phyloP scores from a whole-genome alignment of 2,888 invertebrate species.

The Ptilodon capucinus region DNA sequence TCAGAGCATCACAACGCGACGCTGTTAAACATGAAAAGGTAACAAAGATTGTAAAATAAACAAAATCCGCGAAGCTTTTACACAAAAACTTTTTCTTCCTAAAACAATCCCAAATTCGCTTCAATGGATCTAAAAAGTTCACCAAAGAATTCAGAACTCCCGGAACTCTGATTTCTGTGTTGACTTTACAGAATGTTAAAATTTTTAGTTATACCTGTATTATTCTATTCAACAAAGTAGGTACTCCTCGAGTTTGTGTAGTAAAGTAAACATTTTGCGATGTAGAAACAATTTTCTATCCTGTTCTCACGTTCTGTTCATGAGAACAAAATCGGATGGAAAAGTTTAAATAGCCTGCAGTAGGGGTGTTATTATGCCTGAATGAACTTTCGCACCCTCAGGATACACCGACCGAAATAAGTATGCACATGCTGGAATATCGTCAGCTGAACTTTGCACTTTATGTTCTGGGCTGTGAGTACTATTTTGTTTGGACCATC shows the following conservation, averaged over 20 bases:
- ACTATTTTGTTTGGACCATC: conserved; percentile 7
- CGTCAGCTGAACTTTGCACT: conserved; percentile 18
- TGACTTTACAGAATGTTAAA: conserved; percentile 12
- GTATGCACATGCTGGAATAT: conserved; percentile 29
- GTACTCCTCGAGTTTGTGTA: background rate
- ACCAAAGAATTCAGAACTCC: conserved; percentile 7
- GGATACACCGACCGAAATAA: conserved; percentile 50
- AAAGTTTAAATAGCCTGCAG: conserved; percentile 44
- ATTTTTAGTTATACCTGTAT: conserved; percentile 11
- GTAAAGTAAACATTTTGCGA: background rate
- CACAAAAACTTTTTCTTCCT: background rate
- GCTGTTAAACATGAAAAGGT: too few species aligned
- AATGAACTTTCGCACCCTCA: conserved; percentile 55
- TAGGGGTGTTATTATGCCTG: conserved; percentile 50
- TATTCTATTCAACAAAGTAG: conserved; percentile 5
- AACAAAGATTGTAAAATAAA: too few species aligned
- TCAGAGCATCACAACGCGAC: too few species aligned
- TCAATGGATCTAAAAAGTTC: conserved; percentile 4
- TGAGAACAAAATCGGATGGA: conserved; percentile 30
- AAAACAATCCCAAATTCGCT: background rate
- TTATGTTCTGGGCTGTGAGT: conserved; percentile 15
- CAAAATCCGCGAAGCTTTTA: too few species aligned
- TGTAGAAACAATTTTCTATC: conserved; percentile 4
- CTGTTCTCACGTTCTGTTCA: conserved; percentile 24
- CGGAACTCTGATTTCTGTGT: conserved; percentile 5